A percentile compares a stretch with the other conserved stretches of the same genome.
Conservation (phyloP, 1,140 invertebrate species). For the Idris sp. region DNA sequence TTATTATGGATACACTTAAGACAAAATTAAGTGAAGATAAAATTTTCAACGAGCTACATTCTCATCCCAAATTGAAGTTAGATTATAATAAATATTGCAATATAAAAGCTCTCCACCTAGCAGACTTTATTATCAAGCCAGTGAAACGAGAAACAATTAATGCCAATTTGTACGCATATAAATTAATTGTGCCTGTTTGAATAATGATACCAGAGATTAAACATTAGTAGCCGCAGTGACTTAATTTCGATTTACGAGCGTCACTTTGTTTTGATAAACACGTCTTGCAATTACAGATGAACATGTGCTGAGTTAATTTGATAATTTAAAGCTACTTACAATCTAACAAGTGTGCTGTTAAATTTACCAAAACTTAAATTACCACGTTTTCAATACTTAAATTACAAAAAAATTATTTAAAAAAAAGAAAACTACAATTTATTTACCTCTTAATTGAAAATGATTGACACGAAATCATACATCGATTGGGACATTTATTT, state of each 20-base stretch:
- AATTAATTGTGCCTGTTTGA: constrained; percentile 39
- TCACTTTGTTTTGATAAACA: constrained; percentile 17
- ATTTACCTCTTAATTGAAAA: no score
- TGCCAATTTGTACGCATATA: constrained; percentile 30
- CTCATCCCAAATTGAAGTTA: no score
- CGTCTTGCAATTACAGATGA: constrained; percentile 20
- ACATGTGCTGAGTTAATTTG: constrained; percentile 2
- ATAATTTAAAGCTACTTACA: constrained; percentile 1
- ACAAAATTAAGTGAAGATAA: constrained; percentile 1
- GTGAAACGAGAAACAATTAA: constrained; percentile 38
- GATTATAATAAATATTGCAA: no score
- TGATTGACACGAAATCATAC: constrained; percentile 22
- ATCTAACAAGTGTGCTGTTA: not conserved
- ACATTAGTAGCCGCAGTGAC: constrained; percentile 23
- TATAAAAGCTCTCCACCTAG: no score
- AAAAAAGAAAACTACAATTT: no score
- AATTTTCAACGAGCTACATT: no score
- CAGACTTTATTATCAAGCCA: constrained; percentile 8
- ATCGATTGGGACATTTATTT: constrained; percentile 52
- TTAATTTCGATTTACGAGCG: constrained; percentile 43
- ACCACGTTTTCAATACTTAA: no score
- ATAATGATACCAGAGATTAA: constrained; percentile 37
- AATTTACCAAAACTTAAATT: no score
- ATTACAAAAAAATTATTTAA: no score
- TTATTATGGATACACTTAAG: constrained; percentile 11